Base-by-base conservation (phyloP, 2,888 invertebrate genomes). In the Himalopsyche anomala region DNA sequence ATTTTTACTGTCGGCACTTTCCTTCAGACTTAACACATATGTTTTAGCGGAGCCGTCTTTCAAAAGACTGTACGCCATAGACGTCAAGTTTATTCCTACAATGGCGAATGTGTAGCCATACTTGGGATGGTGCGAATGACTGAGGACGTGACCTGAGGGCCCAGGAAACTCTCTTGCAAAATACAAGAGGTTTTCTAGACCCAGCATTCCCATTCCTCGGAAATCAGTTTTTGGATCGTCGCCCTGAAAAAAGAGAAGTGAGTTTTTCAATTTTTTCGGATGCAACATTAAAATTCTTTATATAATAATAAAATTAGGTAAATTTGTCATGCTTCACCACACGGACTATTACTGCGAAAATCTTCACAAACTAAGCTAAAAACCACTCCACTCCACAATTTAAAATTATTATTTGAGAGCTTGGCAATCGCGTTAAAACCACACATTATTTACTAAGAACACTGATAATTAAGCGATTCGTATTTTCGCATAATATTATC, bases 151-250 rank as follows among this genome's bases (percentile, higher is more conserved):
- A 83, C 94, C 94, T 2, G 98, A 96, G 19, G 96, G 95, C 89
- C 95, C 95, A 36, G 95, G 95, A 91, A 98, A 97, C 90, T 97
- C 96, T 55, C 94, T 94, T 42, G 97, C 96, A 92, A 99, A 98
- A 90, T 94, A 98, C 89, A 98, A 90, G 0, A 99, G 93, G 92
- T 99, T 99, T 90, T 99, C 97, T 81, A 99, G 92, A 11, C 99
- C 99, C 69, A 99, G 93, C 87, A 99, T 91, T 40, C 99, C 99
- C 99, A 99, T 99, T 87, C 99, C 99, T 83, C 99, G 95, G 90
- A 99, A 99, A 92, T 99, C 99, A 0, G 99, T 99, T 91, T 97
- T 97, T 0, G 99, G 99, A 93, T 99, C 99, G 90, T 98, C 98
- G 19, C 99, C 99, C 94, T 96, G 94, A 89, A 95, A 92, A 83